Conservation (phyloP, 2,797 vertebrate species). For the Micropoecilia bifurca region DNA sequence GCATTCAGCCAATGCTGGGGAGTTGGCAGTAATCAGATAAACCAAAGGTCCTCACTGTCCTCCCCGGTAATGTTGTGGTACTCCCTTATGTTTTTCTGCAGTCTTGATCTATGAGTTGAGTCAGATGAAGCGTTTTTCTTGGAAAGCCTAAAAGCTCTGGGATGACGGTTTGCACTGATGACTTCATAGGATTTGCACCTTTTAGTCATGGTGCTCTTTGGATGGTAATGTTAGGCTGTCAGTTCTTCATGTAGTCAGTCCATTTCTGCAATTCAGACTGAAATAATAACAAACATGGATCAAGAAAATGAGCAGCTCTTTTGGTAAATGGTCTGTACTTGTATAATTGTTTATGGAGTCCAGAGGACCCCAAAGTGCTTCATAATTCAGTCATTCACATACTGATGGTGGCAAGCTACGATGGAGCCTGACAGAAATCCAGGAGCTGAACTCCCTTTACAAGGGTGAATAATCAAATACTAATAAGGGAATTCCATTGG, state of each 20-base stretch:
- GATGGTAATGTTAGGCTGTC: background rate
- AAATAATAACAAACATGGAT: background rate
- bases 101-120: constrained; percentile 15
- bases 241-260: background rate
- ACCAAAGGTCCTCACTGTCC: constrained; percentile 51
- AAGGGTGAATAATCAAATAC: background rate
- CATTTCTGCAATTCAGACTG: background rate
- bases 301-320: background rate
- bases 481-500: background rate
- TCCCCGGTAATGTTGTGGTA: constrained; percentile 34
- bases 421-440: background rate
- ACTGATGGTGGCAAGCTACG: background rate
- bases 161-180: background rate
- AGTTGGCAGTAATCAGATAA: constrained; percentile 48
- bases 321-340: background rate
- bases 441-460: background rate
- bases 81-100: constrained; percentile 35
- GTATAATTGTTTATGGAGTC: background rate
- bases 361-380: background rate
- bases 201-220: constrained; percentile 2
- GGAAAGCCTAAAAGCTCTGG: constrained; percentile 16
- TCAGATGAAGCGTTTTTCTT: constrained; percentile 3
- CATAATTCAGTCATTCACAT: background rate
- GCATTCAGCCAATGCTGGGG: constrained; percentile 52
- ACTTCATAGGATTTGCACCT: background rate